phyloP scores from a whole-genome alignment of 2,113 vertebrate species.

The Phylloscopus whistleri region DNA sequence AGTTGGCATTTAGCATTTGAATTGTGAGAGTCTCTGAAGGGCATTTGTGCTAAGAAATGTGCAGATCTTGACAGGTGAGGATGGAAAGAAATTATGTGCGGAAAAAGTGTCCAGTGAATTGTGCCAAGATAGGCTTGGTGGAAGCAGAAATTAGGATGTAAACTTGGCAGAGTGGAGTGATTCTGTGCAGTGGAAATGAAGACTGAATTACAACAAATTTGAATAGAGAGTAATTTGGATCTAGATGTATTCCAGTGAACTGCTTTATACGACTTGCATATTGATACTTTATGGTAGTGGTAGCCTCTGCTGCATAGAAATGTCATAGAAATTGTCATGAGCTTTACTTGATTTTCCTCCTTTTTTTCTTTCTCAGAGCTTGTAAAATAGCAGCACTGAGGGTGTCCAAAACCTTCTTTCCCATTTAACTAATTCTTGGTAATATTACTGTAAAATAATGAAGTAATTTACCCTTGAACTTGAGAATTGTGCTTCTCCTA shows the following conservation, averaged over 20 bases:
- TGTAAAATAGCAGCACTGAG: not conserved
- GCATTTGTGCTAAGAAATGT: not conserved
- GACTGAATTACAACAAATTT: not conserved
- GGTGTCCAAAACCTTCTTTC: not conserved
- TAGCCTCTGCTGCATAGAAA: not conserved
- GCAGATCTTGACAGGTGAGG: not conserved
- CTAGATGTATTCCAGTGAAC: not conserved
- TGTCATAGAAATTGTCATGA: not conserved
- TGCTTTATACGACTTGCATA: not conserved
- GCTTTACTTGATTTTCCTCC: not conserved
- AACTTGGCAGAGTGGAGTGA: not conserved
- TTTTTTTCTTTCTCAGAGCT: not conserved
- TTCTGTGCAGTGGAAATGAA: not conserved
- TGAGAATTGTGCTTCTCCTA: not conserved
- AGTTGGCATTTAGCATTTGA: not conserved
- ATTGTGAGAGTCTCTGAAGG: not conserved
- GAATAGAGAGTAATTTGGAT: not conserved
- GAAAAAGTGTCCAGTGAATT: not conserved
- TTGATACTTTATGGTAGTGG: not conserved
- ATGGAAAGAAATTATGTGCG: not conserved
- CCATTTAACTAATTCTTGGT: not conserved
- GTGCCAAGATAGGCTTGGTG: not conserved
- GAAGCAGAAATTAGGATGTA: not conserved
- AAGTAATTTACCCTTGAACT: not conserved
- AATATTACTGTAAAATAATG: not conserved